Base-by-base conservation (phyloP, 2,797 vertebrate species). In the Rallus crepitans region DNA sequence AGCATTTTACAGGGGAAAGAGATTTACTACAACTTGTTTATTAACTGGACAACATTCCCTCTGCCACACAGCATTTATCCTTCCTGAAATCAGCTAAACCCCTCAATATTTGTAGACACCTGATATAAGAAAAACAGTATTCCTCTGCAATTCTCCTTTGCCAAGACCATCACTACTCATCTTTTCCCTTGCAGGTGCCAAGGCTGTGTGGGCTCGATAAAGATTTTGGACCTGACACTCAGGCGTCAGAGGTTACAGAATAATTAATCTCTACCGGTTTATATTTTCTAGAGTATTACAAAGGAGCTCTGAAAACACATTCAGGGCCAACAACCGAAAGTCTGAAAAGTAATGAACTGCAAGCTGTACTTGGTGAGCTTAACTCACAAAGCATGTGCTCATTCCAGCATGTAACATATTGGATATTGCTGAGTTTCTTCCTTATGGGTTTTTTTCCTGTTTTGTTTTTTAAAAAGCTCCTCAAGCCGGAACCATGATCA, bases 401-500 rank as follows among this genome's bases (percentile, higher is more conserved):
- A 14, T 80, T 89, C 61, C 82, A 87, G 71, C 65, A 65, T 3
- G 59, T 28, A 31, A 33, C 2, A 4, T 11, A 65, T 27, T 66
- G 6, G 6, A 2, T 35, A 50, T n/a, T 6, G 2, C 13, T 39
- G 12, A 65, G 40, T 50, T 94, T 84, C 42, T 76, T 75, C 75
- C 48, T 79, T 23, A 47, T 21, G 47, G 47, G 6, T 1, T 52
- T 33, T 63, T 78, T 4, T 2, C 11, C 24, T 1, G 1, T 27
- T 87, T 75, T 61, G 10, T 59, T 79, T 87, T 76, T 59, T 12
- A 16, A 63, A 85, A 80, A 33, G 6, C 30, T 96, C 96, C 56
- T 85, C 93, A 87, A 86, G 71, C 39, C 90, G 39, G 13, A 93
- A 93, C 53, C 47, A 76, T 70, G 85, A 96, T 90, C 79, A 96